phyloP scores from a whole-genome alignment of 2,888 invertebrate genomes.

The Microlaimidae sp. region DNA sequence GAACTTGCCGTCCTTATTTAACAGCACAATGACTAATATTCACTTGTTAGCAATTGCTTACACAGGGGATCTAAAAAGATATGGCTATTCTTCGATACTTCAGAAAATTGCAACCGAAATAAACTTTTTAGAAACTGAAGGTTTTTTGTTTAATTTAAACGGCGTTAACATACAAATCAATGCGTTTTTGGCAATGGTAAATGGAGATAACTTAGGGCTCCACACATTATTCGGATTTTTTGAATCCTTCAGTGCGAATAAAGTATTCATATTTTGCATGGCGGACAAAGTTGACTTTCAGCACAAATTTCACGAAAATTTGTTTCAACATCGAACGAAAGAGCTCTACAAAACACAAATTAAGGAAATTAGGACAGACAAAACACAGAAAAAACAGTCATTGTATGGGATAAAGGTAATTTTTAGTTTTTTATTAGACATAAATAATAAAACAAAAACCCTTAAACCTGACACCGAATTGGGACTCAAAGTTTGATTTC shows the following conservation, averaged over 20 bases:
- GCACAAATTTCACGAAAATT: no score
- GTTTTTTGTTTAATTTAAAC: neutral
- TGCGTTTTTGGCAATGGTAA: neutral
- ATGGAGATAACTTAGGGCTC: neutral
- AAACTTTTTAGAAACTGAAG: neutral
- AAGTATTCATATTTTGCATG: no score
- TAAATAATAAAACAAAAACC: no score
- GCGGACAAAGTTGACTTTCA: no score
- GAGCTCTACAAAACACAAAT: no score
- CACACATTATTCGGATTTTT: neutral
- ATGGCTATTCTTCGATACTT: neutral
- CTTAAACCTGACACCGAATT: no score
- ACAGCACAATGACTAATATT: neutral
- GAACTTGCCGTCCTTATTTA: neutral
- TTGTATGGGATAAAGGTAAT: no score
- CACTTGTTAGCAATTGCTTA: neutral
- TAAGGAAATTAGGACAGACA: no score
- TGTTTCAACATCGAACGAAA: no score
- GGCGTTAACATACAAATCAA: neutral
- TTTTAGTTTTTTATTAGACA: no score
- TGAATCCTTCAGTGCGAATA: neutral
- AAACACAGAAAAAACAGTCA: no score
- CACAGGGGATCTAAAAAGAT: neutral
- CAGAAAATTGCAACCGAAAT: neutral
- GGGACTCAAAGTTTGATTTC: no score